A percentile compares a stretch with the other conserved stretches of the same genome.
Evolutionary conservation across 2,888 invertebrate species (phyloP).

Genomic region (Mythimna pallens): DNA sequence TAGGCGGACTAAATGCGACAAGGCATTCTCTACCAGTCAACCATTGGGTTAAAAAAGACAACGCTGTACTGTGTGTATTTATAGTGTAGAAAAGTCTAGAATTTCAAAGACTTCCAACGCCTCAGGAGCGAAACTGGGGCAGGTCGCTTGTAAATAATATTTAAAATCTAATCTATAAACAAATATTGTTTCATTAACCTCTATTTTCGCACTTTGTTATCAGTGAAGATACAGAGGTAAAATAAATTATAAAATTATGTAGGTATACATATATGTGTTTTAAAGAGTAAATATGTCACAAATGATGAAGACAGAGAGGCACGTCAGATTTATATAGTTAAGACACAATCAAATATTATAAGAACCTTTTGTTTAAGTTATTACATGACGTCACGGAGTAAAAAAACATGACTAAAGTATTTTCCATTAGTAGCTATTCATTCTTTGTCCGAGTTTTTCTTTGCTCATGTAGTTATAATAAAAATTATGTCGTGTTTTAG

Average conservation of each 20-base stretch:
- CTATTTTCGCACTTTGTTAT: constrained; percentile 1
- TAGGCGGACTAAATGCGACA: too few relatives aligned
- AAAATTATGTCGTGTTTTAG: background rate
- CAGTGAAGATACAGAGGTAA: constrained; percentile 7
- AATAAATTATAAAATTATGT: constrained; percentile 15
- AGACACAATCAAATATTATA: constrained; percentile 7
- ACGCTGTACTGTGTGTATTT: too few relatives aligned
- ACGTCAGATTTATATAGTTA: constrained; percentile 9
- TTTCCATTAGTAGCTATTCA: constrained; percentile 12
- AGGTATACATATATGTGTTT: background rate
- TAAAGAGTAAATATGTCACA: constrained; percentile 20
- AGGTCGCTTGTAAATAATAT: too few relatives aligned
- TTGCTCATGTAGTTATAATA: background rate
- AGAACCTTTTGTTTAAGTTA: constrained; percentile 15
- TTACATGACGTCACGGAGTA: background rate
- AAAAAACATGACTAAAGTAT: background rate
- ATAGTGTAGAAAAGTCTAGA: too few relatives aligned
- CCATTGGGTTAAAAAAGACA: too few relatives aligned
- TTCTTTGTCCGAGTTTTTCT: background rate
- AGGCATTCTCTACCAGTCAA: too few relatives aligned
- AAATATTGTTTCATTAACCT: background rate
- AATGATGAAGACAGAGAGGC: constrained; percentile 10
- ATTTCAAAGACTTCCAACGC: too few relatives aligned
- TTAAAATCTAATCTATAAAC: background rate
- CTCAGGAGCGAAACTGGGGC: too few relatives aligned